These are phyloP conservation scores for Poecilia latipinna DNA, from an alignment of 2,113 vertebrate genomes.

Conservation along the genomic window DNA sequence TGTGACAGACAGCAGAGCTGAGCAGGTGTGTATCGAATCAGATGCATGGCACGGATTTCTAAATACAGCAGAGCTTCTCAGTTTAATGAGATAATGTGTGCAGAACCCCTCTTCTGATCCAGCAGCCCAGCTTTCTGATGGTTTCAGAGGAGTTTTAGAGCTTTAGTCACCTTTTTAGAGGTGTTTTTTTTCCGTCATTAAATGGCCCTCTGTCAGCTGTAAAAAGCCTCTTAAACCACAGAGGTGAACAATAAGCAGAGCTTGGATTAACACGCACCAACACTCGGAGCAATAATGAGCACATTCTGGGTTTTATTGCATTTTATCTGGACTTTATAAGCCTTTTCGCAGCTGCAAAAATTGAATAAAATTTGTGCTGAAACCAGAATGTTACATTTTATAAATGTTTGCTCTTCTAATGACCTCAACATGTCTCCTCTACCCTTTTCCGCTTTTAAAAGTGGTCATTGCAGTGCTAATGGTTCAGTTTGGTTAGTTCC, in stretches of 20 bases:
- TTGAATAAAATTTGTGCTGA: not conserved
- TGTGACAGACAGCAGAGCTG: not conserved
- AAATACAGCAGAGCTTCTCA: slow-evolving; percentile 4
- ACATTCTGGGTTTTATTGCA: not conserved
- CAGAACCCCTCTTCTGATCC: not conserved
- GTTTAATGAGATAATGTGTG: slow-evolving; percentile 30
- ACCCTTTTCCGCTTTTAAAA: not conserved
- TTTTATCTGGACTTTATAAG: not conserved
- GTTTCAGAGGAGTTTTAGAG: not conserved
- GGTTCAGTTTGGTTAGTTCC: not conserved
- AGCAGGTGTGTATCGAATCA: not conserved
- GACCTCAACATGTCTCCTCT: not conserved
- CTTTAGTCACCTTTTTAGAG: slow-evolving; percentile 13
- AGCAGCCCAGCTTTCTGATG: not conserved
- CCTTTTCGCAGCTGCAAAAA: not conserved
- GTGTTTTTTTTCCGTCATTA: not conserved
- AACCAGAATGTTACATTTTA: not conserved
- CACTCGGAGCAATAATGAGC: not conserved
- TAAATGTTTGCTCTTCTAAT: not conserved
- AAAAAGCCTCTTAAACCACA: slow-evolving; percentile 31
- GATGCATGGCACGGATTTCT: not conserved
- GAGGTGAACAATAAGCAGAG: slow-evolving; percentile 9
- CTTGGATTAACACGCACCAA: not conserved
- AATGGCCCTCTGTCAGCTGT: slow-evolving; percentile 40
- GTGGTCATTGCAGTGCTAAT: not conserved